Conservation (phyloP, 1,140 invertebrate genomes). For the Potamilus streckersoni region DNA sequence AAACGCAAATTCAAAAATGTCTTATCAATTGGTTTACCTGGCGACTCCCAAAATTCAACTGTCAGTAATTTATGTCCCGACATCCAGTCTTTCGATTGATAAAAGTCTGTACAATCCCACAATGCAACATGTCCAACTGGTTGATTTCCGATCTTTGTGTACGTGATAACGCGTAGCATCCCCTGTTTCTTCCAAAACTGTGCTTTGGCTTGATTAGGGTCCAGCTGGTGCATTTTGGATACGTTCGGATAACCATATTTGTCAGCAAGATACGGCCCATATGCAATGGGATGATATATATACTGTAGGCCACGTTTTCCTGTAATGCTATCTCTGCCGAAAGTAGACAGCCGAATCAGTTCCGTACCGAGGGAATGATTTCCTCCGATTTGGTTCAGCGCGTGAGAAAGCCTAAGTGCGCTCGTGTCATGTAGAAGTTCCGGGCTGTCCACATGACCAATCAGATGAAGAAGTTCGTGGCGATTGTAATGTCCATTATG, state of each 20-base stretch:
- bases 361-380: slow-evolving; percentile 53
- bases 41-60: slow-evolving; percentile 65
- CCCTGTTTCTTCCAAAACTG: slow-evolving; percentile 60
- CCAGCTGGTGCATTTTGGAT: slow-evolving; percentile 51
- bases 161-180: slow-evolving; percentile 60
- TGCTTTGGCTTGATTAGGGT: slow-evolving; percentile 54
- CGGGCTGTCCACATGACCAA: slow-evolving; percentile 35
- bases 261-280: slow-evolving; percentile 62
- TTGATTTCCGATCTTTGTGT: slow-evolving; percentile 52
- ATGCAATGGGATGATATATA: slow-evolving; percentile 62
- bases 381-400: slow-evolving; percentile 58
- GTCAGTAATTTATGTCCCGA: slow-evolving; percentile 55
- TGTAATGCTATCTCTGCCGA: slow-evolving; percentile 54
- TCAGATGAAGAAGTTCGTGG: slow-evolving; percentile 45
- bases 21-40: slow-evolving; percentile 41
- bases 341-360: slow-evolving; percentile 55
- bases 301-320: slow-evolving; percentile 55
- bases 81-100: slow-evolving; percentile 60
- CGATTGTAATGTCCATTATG: slow-evolving; percentile 54
- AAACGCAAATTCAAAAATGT: too few relatives aligned
- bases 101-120: slow-evolving; percentile 64
- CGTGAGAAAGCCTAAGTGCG: slow-evolving; percentile 57
- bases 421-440: slow-evolving; percentile 57
- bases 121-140: slow-evolving; percentile 62
- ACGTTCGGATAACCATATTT: slow-evolving; percentile 64